Evolutionary conservation across 2,797 vertebrate species (phyloP).

Genomic region (Sebastes hopkinsi): DNA sequence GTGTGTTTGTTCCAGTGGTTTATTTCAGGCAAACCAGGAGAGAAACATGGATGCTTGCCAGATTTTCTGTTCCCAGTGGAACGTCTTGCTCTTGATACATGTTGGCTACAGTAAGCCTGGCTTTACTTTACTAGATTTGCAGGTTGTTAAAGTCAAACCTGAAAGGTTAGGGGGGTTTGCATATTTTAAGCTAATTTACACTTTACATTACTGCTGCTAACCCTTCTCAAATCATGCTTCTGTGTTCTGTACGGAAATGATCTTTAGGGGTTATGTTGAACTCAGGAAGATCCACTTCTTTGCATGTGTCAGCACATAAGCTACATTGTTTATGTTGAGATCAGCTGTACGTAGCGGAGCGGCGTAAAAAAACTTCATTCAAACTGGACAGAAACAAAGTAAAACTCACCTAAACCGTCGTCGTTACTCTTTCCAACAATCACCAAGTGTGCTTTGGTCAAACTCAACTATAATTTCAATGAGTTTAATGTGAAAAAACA

Average conservation of each 20-base stretch:
- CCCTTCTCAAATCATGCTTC: background rate
- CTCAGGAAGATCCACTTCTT: background rate
- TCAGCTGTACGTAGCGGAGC: too few relatives aligned
- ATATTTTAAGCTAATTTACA: background rate
- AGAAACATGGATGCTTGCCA: background rate
- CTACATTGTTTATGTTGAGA: background rate
- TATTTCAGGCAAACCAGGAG: slow-evolving; percentile 4
- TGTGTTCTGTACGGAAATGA: background rate
- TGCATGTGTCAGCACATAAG: background rate
- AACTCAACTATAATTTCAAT: too few relatives aligned
- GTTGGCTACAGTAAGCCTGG: background rate
- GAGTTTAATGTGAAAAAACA: too few relatives aligned
- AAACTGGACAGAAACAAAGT: too few relatives aligned
- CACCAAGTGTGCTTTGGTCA: fast-evolving
- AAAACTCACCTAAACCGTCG: too few relatives aligned
- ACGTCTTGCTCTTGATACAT: background rate
- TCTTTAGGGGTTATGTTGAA: background rate
- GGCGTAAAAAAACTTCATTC: too few relatives aligned
- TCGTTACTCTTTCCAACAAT: too few relatives aligned
- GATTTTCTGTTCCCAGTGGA: background rate
- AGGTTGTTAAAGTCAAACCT: background rate
- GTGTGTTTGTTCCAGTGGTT: slow-evolving; percentile 3
- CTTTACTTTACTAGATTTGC: background rate
- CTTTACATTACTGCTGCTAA: background rate
- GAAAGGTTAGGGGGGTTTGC: background rate